Percentiles rank a stretch among this genome's conserved stretches.
Evolutionary conservation across 2,888 invertebrate species (phyloP).

Genomic region (Drosophila borborema): DNA sequence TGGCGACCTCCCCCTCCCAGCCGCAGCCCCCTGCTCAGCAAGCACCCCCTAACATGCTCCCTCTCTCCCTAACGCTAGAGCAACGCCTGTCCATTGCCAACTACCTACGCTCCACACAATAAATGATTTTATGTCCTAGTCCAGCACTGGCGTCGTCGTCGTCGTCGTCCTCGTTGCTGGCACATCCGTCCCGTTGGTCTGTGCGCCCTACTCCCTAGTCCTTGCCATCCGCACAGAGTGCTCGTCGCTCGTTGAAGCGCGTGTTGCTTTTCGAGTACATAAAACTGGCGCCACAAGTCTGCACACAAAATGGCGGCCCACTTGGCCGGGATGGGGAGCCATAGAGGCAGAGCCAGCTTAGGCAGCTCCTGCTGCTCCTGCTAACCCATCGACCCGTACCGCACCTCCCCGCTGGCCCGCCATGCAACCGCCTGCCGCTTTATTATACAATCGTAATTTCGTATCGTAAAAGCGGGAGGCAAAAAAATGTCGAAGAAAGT

Average conservation of each 20-base stretch:
- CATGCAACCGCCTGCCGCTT: constrained; percentile 52
- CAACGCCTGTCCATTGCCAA: constrained; percentile 2
- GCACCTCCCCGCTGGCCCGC: background rate
- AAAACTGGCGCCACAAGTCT: constrained; percentile 77
- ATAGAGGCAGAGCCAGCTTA: constrained; percentile 21
- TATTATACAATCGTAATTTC: constrained; percentile 78
- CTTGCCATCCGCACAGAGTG: constrained; percentile 16
- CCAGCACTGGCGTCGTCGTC: constrained; percentile 61
- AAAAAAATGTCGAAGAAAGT: constrained; percentile 72
- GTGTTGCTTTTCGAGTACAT: constrained; percentile 78
- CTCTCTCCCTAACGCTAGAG: background rate
- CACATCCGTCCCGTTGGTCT: constrained; percentile 18
- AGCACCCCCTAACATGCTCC: background rate
- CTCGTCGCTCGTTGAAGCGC: constrained; percentile 48
- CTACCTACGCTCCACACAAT: constrained; percentile 68
- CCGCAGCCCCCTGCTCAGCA: background rate
- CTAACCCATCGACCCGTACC: background rate
- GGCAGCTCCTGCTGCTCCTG: constrained; percentile 14
- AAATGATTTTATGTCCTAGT: constrained; percentile 78
- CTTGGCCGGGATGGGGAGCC: constrained; percentile 58
- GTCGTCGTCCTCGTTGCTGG: constrained; percentile 37
- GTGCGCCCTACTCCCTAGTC: constrained; percentile 12
- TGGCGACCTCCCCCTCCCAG: constrained; percentile 55
- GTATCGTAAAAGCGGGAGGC: constrained; percentile 75
- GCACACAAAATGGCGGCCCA: constrained; percentile 78